Evolutionary conservation across 2,797 vertebrate species (phyloP).

Genomic region (Leptodactylus fallax): DNA sequence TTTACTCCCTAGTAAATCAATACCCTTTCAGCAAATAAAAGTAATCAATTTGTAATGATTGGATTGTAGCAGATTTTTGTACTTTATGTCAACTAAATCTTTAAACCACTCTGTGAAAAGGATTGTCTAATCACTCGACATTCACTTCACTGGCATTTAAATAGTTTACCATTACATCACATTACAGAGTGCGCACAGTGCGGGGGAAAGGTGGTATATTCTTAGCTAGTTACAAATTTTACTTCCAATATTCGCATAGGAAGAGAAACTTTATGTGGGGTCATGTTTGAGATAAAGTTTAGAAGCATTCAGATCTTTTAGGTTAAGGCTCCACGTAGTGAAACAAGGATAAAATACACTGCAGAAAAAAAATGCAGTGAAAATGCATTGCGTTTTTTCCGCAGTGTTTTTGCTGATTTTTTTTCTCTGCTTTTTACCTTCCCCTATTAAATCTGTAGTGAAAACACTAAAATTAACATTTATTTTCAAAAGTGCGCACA

Average conservation of each 20-base stretch:
- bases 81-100: slow-evolving; percentile 64
- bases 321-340: too few species aligned
- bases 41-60: slow-evolving; percentile 65
- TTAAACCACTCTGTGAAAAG: slow-evolving; percentile 55
- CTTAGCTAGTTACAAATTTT: not conserved
- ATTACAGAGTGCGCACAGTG: slow-evolving; percentile 14
- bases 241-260: not conserved
- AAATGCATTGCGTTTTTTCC: too few species aligned
- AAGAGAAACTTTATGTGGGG: not conserved
- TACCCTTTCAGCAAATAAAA: slow-evolving; percentile 65
- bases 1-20: slow-evolving; percentile 63
- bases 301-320: too few species aligned
- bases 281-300: too few species aligned
- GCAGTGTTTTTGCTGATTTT: too few species aligned
- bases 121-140: slow-evolving; percentile 57
- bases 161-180: slow-evolving; percentile 37
- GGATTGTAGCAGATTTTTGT: slow-evolving; percentile 64
- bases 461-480: too few species aligned
- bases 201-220: not conserved
- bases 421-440: too few species aligned
- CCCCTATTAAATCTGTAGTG: too few species aligned
- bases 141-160: slow-evolving; percentile 55
- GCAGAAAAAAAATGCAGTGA: too few species aligned
- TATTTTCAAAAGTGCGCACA: too few species aligned
- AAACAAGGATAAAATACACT: too few species aligned